A percentile compares a stretch with the other conserved stretches of the same genome.
These are phyloP conservation scores for Perizoma flavofasciatum DNA, from an alignment of 2,888 invertebrate species.

Conservation along the genomic window DNA sequence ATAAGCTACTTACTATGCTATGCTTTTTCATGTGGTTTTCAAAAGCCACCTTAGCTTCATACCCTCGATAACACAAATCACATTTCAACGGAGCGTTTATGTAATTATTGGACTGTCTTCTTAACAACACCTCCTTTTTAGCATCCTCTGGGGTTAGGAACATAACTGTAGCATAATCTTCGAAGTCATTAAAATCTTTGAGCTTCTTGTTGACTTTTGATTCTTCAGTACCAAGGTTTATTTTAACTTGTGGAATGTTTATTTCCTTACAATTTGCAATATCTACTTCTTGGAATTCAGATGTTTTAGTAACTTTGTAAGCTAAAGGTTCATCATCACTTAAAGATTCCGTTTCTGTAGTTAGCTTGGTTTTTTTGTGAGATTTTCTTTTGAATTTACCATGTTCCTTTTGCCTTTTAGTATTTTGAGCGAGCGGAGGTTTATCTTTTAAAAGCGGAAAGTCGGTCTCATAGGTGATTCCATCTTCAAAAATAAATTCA, in stretches of 20 bases:
- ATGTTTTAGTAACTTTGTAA: conserved; percentile 34
- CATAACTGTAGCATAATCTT: conserved; percentile 48
- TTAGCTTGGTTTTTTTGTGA: not conserved
- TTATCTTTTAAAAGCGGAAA: not conserved
- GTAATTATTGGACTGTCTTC: conserved; percentile 54
- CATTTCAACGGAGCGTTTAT: conserved; percentile 50
- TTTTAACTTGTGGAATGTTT: conserved; percentile 1
- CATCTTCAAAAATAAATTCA: conserved; percentile 1
- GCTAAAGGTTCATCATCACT: conserved; percentile 49
- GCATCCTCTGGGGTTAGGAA: conserved; percentile 51
- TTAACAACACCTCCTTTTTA: conserved; percentile 46
- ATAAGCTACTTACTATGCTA: conserved; percentile 42
- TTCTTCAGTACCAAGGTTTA: not conserved
- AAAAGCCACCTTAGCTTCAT: conserved; percentile 45
- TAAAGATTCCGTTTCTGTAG: conserved; percentile 8
- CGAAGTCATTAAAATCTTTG: conserved; percentile 40
- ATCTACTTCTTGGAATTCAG: conserved; percentile 9
- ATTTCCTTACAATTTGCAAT: not conserved
- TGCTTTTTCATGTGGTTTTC: conserved; percentile 56
- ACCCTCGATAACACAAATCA: conserved; percentile 53
- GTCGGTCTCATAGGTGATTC: not conserved
- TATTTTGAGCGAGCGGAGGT: not conserved
- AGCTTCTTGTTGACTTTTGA: conserved; percentile 4
- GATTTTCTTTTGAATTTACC: conserved; percentile 1
- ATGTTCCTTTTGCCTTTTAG: not conserved